Evolutionary conservation across 2,113 vertebrate species (phyloP).

Genomic region (Ginglymostoma cirratum): DNA sequence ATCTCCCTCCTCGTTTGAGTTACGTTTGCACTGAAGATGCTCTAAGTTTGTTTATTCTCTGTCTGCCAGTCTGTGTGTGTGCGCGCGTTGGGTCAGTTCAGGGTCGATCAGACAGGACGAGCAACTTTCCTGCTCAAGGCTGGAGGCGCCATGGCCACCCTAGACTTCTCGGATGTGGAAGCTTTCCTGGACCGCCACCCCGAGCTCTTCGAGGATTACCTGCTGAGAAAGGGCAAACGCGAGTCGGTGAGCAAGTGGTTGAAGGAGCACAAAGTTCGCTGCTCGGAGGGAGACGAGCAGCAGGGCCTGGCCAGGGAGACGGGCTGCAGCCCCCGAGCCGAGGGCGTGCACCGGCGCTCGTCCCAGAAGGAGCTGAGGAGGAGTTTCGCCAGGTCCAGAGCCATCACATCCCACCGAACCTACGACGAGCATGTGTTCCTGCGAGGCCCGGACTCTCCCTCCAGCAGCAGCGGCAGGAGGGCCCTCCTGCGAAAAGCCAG

Average conservation of each 20-base stretch:
- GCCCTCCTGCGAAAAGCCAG: slow-evolving; percentile 68
- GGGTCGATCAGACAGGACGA: background rate
- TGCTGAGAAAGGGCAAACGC: slow-evolving; percentile 58
- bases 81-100: background rate
- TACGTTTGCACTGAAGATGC: background rate
- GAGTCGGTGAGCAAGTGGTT: slow-evolving; percentile 59
- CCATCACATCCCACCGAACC: slow-evolving; percentile 57
- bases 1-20: background rate
- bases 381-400: slow-evolving; percentile 64
- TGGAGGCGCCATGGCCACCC: slow-evolving; percentile 52
- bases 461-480: slow-evolving; percentile 57
- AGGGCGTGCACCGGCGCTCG: slow-evolving; percentile 56
- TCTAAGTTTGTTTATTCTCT: background rate
- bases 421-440: slow-evolving; percentile 62
- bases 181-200: slow-evolving; percentile 66
- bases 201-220: slow-evolving; percentile 64
- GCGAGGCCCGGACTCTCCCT: slow-evolving; percentile 49
- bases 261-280: slow-evolving; percentile 51
- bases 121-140: background rate
- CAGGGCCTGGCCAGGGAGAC: slow-evolving; percentile 46
- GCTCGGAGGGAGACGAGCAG: slow-evolving; percentile 47
- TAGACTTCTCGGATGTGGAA: slow-evolving; percentile 64
- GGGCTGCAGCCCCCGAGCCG: slow-evolving; percentile 47
- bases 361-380: slow-evolving; percentile 65
- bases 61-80: too few relatives aligned